Evolutionary conservation across 2,888 invertebrate genomes (phyloP).

Genomic region (Punctoribates punctum): DNA sequence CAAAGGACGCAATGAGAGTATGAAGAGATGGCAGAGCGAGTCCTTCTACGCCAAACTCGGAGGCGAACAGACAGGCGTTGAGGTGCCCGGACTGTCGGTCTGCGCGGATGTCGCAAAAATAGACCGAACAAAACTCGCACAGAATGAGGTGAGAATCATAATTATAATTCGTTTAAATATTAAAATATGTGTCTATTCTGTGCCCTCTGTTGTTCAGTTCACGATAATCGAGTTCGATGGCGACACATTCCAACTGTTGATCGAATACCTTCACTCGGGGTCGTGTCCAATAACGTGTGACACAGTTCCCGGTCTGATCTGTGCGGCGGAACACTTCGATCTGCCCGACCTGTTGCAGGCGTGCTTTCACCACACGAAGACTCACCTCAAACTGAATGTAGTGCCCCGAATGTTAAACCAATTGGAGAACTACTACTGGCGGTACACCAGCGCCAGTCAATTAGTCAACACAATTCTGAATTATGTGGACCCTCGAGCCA

Average conservation of each 20-base stretch:
- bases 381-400: conserved; percentile 84
- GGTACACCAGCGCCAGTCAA: conserved; percentile 88
- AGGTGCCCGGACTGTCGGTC: conserved; percentile 71
- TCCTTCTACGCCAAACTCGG: conserved; percentile 49
- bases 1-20: conserved; percentile 46
- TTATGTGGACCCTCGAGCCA: conserved; percentile 80
- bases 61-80: conserved; percentile 55
- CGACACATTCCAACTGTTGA: conserved; percentile 81
- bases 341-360: conserved; percentile 85
- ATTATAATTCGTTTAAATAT: neutral
- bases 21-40: conserved; percentile 50
- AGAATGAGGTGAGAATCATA: conserved; percentile 67
- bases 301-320: conserved; percentile 85
- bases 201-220: too few species aligned
- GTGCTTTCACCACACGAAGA: conserved; percentile 92
- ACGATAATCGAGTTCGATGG: conserved; percentile 92
- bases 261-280: conserved; percentile 88
- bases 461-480: conserved; percentile 89
- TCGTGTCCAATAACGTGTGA: conserved; percentile 87
- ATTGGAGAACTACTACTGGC: conserved; percentile 90
- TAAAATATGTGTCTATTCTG: too few species aligned
- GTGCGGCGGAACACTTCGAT: conserved; percentile 91
- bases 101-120: conserved; percentile 93
- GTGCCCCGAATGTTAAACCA: conserved; percentile 89
- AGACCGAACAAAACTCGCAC: conserved; percentile 82